Percentiles rank a stretch among this genome's conserved stretches.
phyloP scores from a whole-genome alignment of 1,140 invertebrate species.

The Harlomillsia oculata region DNA sequence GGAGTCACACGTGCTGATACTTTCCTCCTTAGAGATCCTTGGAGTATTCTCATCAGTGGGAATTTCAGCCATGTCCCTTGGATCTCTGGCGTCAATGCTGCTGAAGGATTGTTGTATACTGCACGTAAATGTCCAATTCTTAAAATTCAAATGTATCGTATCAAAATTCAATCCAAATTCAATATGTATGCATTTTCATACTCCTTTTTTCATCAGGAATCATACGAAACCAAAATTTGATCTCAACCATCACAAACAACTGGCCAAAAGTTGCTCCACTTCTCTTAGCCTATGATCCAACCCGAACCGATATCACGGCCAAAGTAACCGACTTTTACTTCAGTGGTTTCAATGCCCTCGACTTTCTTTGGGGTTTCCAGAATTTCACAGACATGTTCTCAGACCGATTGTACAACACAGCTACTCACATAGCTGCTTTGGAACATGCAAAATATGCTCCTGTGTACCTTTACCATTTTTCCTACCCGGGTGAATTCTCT shows the following conservation, averaged over 20 bases:
- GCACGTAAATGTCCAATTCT: not conserved
- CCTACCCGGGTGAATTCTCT: conserved; percentile 15
- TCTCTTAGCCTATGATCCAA: not conserved
- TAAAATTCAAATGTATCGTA: not conserved
- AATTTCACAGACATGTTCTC: conserved; percentile 11
- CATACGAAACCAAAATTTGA: not conserved
- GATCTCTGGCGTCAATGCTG: conserved; percentile 28
- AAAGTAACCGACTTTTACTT: conserved; percentile 13
- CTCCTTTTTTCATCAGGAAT: conserved; percentile 8
- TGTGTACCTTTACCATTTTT: conserved; percentile 13
- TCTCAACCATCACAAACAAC: not conserved
- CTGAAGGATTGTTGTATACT: conserved; percentile 19
- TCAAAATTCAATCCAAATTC: too few species aligned
- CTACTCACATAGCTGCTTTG: not conserved
- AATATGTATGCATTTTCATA: too few species aligned
- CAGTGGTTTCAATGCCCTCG: not conserved
- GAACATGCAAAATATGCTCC: conserved; percentile 6
- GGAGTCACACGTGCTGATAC: not conserved
- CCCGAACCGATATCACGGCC: not conserved
- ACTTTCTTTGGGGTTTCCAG: not conserved
- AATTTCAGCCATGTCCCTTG: conserved; percentile 25
- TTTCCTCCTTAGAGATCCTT: conserved; percentile 23
- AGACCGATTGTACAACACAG: conserved; percentile 6
- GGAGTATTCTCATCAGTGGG: conserved; percentile 21
- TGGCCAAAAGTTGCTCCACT: not conserved